These are phyloP conservation scores for Amblyornis subalaris DNA, from an alignment of 2,113 vertebrate genomes.

Conservation along the genomic window DNA sequence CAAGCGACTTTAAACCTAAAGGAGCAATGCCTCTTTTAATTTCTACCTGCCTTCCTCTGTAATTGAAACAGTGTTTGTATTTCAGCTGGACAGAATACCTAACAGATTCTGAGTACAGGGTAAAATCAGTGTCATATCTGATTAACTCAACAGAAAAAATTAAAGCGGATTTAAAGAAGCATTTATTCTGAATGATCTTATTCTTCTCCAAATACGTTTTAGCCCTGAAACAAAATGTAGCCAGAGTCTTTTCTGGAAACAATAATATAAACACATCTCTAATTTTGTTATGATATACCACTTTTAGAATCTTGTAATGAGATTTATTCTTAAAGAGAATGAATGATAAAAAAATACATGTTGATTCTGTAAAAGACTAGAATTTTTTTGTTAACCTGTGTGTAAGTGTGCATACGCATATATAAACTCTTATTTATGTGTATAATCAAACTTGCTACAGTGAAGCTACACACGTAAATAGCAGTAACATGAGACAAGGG, in stretches of 20 bases:
- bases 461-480: neutral
- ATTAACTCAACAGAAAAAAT: constrained; percentile 53
- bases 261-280: neutral
- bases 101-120: constrained; percentile 66
- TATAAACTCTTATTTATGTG: neutral
- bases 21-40: constrained; percentile 62
- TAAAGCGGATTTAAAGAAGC: constrained; percentile 24
- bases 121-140: constrained; percentile 65
- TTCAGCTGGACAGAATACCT: constrained; percentile 63
- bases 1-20: constrained; percentile 48
- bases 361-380: neutral
- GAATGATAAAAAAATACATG: neutral
- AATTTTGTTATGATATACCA: neutral
- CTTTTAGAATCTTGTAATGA: neutral
- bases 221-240: neutral
- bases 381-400: neutral
- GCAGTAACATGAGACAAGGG: neutral
- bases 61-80: constrained; percentile 68
- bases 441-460: neutral
- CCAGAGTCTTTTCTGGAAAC: neutral
- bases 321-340: neutral
- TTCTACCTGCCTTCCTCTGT: constrained; percentile 61
- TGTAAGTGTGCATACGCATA: neutral
- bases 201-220: neutral
- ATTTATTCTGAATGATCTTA: constrained; percentile 23